Evolutionary conservation across 2,888 invertebrate species (phyloP), one percentile per base, ranked within the genome.

Genomic region (Herminia tarsipennalis): DNA sequence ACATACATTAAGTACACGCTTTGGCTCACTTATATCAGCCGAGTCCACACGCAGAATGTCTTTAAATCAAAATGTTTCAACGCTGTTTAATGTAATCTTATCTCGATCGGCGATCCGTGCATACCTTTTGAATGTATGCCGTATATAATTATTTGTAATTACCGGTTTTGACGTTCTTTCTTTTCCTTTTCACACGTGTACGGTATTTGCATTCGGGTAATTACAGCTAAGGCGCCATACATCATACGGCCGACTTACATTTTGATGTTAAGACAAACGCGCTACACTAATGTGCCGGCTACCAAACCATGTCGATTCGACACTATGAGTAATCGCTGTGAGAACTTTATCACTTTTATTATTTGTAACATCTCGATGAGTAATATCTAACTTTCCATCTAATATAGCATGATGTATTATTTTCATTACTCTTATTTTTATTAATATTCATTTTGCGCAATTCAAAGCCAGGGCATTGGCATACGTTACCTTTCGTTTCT

Each of bases 401-500:
- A 87, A 87, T 89, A 81, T 84, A 81, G 90, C 91, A 90, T 91
- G 91, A 90, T 90, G 70, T 88, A 89, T 88, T 86, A 84, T 86
- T 87, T 76, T 88, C 88, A 87, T 88, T 89, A 87, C 75, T 86
- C 80, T 86, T 70, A 65, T 80, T 84, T 82, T 81, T 80, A 77
- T 83, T 83, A 82, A 81, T 85, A 83, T 88, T 89, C 88, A 86
- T 88, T 89, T 92, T 83, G 87, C 86, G 87, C 88, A 84, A 89
- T 88, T 88, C 85, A 91, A 93, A 95, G 96, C 96, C 96, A 96
- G 96, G 96, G 96, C 96, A 96, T 96, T 96, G 96, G 96, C 96
- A 95, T 93, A 92, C 88, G 88, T 84, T 89, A 88, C 87, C 82
- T 86, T 88, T 83, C 86, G 81, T 81, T 86, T 88, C 83, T 85